Percentiles rank a stretch among this genome's conserved stretches.
These are phyloP conservation scores for Probaryconus sp. DNA, from an alignment of 1,140 invertebrate species.

Conservation along the genomic window DNA sequence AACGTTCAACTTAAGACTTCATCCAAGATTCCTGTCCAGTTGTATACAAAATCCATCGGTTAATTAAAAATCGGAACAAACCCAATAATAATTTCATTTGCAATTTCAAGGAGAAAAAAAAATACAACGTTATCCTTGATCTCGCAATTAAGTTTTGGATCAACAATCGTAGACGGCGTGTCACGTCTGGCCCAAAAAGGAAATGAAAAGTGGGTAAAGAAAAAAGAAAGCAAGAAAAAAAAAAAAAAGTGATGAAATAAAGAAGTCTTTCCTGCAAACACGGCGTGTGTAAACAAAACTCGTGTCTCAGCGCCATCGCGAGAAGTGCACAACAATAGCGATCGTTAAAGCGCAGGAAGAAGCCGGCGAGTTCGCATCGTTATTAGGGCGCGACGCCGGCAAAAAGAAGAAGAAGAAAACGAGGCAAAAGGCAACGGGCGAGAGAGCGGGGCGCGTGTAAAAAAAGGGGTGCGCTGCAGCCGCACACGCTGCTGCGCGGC, in stretches of 20 bases:
- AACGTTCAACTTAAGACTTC: conserved; percentile 48
- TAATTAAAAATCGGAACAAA: too few relatives aligned
- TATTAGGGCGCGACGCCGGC: conserved; percentile 50
- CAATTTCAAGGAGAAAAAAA: too few relatives aligned
- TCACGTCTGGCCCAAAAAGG: too few relatives aligned
- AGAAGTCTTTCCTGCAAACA: too few relatives aligned
- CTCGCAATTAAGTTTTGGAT: too few relatives aligned
- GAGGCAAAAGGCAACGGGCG: conserved; percentile 7
- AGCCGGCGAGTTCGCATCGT: conserved; percentile 41
- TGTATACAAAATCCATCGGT: conserved; percentile 17
- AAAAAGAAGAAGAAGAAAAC: conserved; percentile 51
- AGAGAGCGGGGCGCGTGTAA: background rate
- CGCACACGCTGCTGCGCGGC: conserved; percentile 14
- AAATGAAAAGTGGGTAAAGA: too few relatives aligned
- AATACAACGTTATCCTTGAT: too few relatives aligned
- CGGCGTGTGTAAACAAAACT: conserved; percentile 24
- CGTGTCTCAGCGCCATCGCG: conserved; percentile 38
- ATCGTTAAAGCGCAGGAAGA: conserved; percentile 56
- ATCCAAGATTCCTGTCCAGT: conserved; percentile 29
- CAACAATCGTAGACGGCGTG: too few relatives aligned
- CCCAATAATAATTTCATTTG: too few relatives aligned
- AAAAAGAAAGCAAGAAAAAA: too few relatives aligned
- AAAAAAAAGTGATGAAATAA: too few relatives aligned
- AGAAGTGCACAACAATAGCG: conserved; percentile 56
- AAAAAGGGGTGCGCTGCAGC: conserved; percentile 38